Evolutionary conservation across 2,888 invertebrate species (phyloP).

Genomic region (Gryllus longicercus): DNA sequence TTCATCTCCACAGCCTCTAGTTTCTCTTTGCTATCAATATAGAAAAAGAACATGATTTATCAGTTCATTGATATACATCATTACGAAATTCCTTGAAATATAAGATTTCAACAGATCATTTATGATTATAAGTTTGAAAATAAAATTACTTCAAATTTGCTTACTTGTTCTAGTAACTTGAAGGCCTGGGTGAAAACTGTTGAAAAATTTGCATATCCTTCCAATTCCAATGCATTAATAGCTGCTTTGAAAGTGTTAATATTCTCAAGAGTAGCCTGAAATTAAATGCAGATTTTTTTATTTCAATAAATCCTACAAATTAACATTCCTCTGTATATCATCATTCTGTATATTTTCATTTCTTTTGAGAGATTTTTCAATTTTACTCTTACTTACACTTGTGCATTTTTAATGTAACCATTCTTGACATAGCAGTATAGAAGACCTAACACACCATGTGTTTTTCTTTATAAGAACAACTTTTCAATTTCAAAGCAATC

Average conservation of each 20-base stretch:
- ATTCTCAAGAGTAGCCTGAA: conserved; percentile 83
- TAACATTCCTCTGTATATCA: neutral
- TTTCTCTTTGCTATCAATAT: neutral
- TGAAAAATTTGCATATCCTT: conserved; percentile 80
- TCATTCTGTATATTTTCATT: too few relatives aligned
- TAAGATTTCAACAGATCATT: neutral
- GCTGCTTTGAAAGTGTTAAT: conserved; percentile 66
- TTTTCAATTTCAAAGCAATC: too few relatives aligned
- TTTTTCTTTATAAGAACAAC: too few relatives aligned
- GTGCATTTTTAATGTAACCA: too few relatives aligned
- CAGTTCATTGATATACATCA: neutral
- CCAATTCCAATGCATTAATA: conserved; percentile 60
- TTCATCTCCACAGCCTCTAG: conserved; percentile 29
- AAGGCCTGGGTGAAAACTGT: conserved; percentile 81
- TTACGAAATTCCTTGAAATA: neutral
- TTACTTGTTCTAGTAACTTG: conserved; percentile 68
- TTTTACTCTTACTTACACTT: too few relatives aligned
- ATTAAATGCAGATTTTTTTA: conserved; percentile 11
- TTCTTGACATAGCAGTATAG: too few relatives aligned
- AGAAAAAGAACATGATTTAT: neutral
- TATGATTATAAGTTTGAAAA: neutral
- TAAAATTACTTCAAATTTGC: conserved; percentile 37
- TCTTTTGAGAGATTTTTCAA: too few relatives aligned
- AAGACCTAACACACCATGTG: too few relatives aligned
- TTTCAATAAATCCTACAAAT: neutral